A percentile compares a stretch with the other conserved stretches of the same genome.
Conservation (phyloP, 2,888 invertebrate genomes). For the Caradrina clavipalpis region DNA sequence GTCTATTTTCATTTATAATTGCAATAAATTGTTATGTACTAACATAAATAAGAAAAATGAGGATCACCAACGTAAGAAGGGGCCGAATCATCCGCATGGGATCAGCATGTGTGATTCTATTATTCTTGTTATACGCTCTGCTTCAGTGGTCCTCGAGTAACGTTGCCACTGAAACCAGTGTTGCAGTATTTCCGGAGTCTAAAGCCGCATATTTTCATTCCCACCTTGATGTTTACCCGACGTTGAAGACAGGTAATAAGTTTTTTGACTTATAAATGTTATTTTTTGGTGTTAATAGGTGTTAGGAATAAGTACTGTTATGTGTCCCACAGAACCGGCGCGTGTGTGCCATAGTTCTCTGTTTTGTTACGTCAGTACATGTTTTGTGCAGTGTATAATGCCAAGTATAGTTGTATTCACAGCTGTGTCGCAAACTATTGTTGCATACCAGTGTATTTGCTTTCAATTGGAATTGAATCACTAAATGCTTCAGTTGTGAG, state of each 20-base stretch:
- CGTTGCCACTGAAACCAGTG: constrained; percentile 67
- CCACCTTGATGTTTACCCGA: constrained; percentile 83
- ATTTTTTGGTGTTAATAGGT: constrained; percentile 23
- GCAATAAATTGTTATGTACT: constrained; percentile 68
- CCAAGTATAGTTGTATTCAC: constrained; percentile 49
- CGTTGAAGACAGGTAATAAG: constrained; percentile 80
- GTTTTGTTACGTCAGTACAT: constrained; percentile 71
- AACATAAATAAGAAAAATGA: constrained; percentile 83
- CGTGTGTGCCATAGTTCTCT: constrained; percentile 58
- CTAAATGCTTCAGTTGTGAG: constrained; percentile 11
- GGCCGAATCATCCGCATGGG: constrained; percentile 91
- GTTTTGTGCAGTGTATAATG: constrained; percentile 58
- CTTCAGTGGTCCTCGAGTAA: constrained; percentile 91
- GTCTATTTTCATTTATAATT: constrained; percentile 44
- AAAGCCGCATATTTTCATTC: constrained; percentile 77
- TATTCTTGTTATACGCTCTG: constrained; percentile 92
- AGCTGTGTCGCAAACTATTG: constrained; percentile 55
- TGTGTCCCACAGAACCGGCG: constrained; percentile 72
- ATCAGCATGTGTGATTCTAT: constrained; percentile 87
- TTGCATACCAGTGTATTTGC: constrained; percentile 39
- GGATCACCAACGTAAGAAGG: constrained; percentile 91
- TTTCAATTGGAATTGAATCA: constrained; percentile 40
- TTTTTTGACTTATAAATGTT: constrained; percentile 34
- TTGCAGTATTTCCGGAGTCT: constrained; percentile 66
- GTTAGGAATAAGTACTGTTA: constrained; percentile 67